Evolutionary conservation across 2,797 vertebrate genomes (phyloP).

Genomic region (Lepus townsendii): DNA sequence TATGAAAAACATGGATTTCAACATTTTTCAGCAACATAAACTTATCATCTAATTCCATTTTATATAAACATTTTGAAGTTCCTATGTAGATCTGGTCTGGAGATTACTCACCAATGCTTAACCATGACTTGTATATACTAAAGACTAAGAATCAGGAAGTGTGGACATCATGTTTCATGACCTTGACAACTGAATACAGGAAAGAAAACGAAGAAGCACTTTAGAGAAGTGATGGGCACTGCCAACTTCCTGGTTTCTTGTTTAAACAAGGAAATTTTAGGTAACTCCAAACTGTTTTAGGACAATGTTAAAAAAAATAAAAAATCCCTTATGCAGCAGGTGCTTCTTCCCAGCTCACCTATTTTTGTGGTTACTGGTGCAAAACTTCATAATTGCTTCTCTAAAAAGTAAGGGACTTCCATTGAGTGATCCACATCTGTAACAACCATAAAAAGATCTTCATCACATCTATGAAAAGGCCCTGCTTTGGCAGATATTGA

Average conservation of each 20-base stretch:
- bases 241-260: conserved; percentile 71
- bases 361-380: neutral
- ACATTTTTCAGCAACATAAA: too few relatives aligned
- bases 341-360: neutral
- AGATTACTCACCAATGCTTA: conserved; percentile 10
- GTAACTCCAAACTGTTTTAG: conserved; percentile 37
- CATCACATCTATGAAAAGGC: neutral
- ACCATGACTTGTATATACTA: neutral
- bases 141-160: conserved; percentile 58
- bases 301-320: neutral
- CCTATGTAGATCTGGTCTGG: neutral
- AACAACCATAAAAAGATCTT: too few relatives aligned
- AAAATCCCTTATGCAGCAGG: neutral
- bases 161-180: conserved; percentile 49
- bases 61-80: too few relatives aligned
- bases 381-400: neutral
- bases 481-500: neutral
- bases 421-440: neutral
- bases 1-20: too few relatives aligned
- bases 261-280: conserved; percentile 68
- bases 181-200: conserved; percentile 32
- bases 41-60: too few relatives aligned
- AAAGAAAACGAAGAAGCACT: conserved; percentile 20
- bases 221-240: conserved; percentile 21
- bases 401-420: conserved; percentile 4